Percentiles rank a stretch among this genome's conserved stretches.
Evolutionary conservation across 2,888 invertebrate species (phyloP).

Genomic region (Diarsia brunnea): DNA sequence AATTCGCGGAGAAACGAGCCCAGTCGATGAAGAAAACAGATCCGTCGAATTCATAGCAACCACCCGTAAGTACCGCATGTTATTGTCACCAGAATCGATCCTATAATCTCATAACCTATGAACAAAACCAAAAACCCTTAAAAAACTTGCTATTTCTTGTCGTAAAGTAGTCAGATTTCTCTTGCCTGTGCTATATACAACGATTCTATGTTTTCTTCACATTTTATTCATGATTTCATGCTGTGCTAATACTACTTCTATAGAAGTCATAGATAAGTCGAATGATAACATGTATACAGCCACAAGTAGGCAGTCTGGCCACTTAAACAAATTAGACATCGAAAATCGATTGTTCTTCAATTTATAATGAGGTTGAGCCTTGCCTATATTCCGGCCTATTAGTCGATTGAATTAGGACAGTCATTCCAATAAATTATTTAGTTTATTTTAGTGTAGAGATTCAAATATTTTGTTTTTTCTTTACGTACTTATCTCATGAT

Average conservation of each 20-base stretch:
- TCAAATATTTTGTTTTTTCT: background rate
- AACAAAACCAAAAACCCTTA: background rate
- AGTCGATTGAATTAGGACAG: conserved; percentile 28
- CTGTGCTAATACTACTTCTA: background rate
- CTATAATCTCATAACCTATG: conserved; percentile 15
- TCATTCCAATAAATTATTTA: conserved; percentile 11
- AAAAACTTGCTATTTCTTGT: background rate
- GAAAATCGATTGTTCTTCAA: conserved; percentile 64
- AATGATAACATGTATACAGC: conserved; percentile 8
- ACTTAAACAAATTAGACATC: conserved; percentile 59
- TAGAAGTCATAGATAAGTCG: background rate
- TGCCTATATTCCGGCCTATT: conserved; percentile 41
- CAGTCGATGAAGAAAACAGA: conserved; percentile 85
- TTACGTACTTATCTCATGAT: background rate
- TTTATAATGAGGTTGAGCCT: conserved; percentile 57
- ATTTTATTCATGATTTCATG: background rate
- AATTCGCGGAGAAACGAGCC: conserved; percentile 87
- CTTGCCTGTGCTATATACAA: background rate
- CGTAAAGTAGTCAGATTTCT: background rate
- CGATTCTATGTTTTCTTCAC: background rate
- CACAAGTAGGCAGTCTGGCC: conserved; percentile 17
- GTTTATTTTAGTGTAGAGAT: background rate
- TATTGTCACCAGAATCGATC: conserved; percentile 53
- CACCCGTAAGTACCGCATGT: conserved; percentile 83
- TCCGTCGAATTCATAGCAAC: conserved; percentile 87